Percentiles rank a stretch among this genome's conserved stretches.
These are phyloP conservation scores for Cnemophilus loriae DNA, from an alignment of 2,113 vertebrate genomes.

Conservation along the genomic window DNA sequence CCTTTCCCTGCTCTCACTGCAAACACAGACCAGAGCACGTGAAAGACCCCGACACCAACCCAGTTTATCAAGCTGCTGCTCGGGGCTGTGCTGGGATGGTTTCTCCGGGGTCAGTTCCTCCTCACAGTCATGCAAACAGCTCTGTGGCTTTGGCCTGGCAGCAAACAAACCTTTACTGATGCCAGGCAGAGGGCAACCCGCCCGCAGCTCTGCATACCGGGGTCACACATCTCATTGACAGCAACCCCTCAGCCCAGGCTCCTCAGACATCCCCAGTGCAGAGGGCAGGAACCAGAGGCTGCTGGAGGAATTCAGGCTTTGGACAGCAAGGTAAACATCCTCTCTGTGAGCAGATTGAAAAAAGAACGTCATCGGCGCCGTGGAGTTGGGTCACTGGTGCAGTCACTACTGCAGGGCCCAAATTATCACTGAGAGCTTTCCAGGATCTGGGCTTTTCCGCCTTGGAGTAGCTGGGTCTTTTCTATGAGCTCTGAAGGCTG, in stretches of 20 bases:
- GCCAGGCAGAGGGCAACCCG: not conserved
- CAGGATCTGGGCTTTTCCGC: not conserved
- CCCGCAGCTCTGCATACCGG: not conserved
- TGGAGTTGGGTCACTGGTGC: not conserved
- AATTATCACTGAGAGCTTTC: not conserved
- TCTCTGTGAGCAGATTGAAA: not conserved
- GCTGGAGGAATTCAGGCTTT: not conserved
- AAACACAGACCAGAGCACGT: not conserved
- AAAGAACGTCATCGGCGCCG: fast-evolving
- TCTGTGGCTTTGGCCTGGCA: not conserved
- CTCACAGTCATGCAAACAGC: not conserved
- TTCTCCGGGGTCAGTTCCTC: not conserved
- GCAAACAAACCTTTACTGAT: not conserved
- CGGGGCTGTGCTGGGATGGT: not conserved
- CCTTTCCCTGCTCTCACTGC: not conserved
- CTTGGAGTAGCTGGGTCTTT: not conserved
- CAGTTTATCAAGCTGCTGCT: not conserved
- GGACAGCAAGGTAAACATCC: not conserved
- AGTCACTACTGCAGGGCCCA: not conserved
- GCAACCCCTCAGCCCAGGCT: not conserved
- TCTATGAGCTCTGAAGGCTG: not conserved
- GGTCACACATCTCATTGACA: not conserved
- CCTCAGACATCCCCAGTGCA: not conserved
- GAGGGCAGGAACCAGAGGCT: not conserved
- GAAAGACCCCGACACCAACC: not conserved